Evolutionary conservation across 2,113 vertebrate species (phyloP).

Genomic region (Pycnonotus jocosus): DNA sequence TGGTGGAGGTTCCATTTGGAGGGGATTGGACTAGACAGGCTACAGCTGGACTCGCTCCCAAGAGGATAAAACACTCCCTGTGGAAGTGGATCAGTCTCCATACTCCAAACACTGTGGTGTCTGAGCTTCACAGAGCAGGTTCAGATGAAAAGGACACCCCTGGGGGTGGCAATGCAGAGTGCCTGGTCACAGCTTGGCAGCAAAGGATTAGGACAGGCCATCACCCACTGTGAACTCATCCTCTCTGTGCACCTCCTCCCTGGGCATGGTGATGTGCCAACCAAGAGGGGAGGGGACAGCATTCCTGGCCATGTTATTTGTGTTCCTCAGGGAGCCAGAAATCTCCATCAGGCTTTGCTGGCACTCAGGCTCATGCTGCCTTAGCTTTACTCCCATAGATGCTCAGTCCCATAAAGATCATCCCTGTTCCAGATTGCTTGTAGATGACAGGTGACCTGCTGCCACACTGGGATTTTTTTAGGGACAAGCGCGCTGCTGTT

Average conservation of each 20-base stretch:
- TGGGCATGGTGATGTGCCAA: background rate
- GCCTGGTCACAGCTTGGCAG: background rate
- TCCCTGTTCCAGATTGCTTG: background rate
- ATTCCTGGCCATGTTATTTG: background rate
- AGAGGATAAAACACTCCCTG: background rate
- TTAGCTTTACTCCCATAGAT: background rate
- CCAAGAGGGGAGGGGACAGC: background rate
- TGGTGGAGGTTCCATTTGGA: background rate
- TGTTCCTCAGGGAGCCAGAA: background rate
- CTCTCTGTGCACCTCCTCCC: rapidly evolving
- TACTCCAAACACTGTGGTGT: rapidly evolving
- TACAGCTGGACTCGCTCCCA: background rate
- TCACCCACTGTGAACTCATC: background rate
- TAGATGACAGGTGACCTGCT: background rate
- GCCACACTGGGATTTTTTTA: background rate
- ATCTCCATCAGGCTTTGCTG: background rate
- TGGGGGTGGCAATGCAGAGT: background rate
- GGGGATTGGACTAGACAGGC: background rate
- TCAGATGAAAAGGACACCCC: background rate
- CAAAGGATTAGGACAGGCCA: background rate
- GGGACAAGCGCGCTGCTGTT: background rate
- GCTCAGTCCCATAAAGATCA: background rate
- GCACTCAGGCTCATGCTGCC: background rate
- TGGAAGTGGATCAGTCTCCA: background rate
- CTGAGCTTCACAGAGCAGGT: background rate